phyloP scores from a whole-genome alignment of 1,140 invertebrate genomes.

The Drosophila yakuba region DNA sequence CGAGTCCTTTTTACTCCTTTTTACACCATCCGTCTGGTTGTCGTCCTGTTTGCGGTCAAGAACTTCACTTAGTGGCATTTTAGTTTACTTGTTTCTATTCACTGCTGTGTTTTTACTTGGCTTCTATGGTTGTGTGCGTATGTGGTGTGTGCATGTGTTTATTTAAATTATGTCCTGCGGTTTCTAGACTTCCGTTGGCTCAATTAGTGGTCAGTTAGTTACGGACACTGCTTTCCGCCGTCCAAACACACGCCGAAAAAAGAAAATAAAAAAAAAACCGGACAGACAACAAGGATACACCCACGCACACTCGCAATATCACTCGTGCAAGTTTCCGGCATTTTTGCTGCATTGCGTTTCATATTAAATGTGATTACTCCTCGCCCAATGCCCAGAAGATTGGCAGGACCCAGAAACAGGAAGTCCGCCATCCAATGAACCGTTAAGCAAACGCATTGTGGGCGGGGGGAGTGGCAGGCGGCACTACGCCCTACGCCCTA shows the following conservation, averaged over 20 bases:
- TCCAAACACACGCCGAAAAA: slow-evolving; percentile 21
- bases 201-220: slow-evolving; percentile 73
- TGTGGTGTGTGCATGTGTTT: slow-evolving; percentile 54
- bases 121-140: background rate
- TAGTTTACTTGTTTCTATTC: slow-evolving; percentile 33
- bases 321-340: slow-evolving; percentile 52
- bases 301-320: slow-evolving; percentile 29
- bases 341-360: slow-evolving; percentile 80
- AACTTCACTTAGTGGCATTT: slow-evolving; percentile 80
- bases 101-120: background rate
- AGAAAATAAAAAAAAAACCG: background rate
- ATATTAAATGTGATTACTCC: slow-evolving; percentile 82
- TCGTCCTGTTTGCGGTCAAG: slow-evolving; percentile 75
- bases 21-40: slow-evolving; percentile 39
- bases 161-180: slow-evolving; percentile 81
- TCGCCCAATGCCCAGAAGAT: slow-evolving; percentile 78
- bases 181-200: slow-evolving; percentile 79
- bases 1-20: background rate
- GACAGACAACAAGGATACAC: slow-evolving; percentile 37
- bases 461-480: slow-evolving; percentile 8
- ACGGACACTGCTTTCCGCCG: slow-evolving; percentile 52
- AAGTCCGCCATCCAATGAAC: slow-evolving; percentile 71
- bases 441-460: slow-evolving; percentile 75
- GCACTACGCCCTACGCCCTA: no score
- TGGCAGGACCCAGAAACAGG: slow-evolving; percentile 51